Evolutionary conservation across 2,797 vertebrate species (phyloP).

Genomic region (Cryptoblepharus egeriae): DNA sequence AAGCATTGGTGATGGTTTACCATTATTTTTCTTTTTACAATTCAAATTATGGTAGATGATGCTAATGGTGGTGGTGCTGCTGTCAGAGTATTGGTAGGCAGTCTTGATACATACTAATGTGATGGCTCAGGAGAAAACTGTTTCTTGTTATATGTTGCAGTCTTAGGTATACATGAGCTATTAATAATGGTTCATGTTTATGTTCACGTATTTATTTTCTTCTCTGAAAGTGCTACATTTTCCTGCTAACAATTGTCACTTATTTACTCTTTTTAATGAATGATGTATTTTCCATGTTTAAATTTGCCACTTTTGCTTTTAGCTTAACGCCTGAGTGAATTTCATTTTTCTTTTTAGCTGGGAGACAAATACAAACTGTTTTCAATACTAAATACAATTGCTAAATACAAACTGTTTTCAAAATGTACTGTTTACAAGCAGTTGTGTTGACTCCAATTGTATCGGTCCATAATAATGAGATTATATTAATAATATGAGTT

Average conservation of each 20-base stretch:
- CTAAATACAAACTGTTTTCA: conserved; percentile 64
- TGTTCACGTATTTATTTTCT: conserved; percentile 31
- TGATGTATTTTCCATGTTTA: conserved; percentile 75
- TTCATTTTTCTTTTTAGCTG: conserved; percentile 79
- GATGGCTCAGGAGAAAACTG: conserved; percentile 19
- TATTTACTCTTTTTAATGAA: conserved; percentile 78
- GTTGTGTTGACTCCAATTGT: conserved; percentile 70
- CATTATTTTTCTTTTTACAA: background rate
- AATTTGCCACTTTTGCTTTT: conserved; percentile 79
- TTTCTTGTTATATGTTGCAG: background rate
- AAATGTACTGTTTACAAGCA: conserved; percentile 74
- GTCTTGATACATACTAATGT: background rate
- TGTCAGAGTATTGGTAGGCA: background rate
- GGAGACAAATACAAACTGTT: conserved; percentile 72
- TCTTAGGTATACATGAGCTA: conserved; percentile 6
- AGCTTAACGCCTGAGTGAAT: conserved; percentile 75
- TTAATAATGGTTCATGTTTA: background rate
- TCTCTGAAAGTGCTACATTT: conserved; percentile 63
- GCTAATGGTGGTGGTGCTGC: background rate
- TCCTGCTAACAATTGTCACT: conserved; percentile 72
- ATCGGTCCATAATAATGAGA: conserved; percentile 75
- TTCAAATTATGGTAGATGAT: background rate
- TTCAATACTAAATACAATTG: conserved; percentile 72
- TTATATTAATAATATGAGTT: conserved; percentile 74
- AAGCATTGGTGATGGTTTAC: conserved; percentile 19